Conservation (phyloP, 1,140 invertebrate genomes). For the Drosophila repletoides region DNA sequence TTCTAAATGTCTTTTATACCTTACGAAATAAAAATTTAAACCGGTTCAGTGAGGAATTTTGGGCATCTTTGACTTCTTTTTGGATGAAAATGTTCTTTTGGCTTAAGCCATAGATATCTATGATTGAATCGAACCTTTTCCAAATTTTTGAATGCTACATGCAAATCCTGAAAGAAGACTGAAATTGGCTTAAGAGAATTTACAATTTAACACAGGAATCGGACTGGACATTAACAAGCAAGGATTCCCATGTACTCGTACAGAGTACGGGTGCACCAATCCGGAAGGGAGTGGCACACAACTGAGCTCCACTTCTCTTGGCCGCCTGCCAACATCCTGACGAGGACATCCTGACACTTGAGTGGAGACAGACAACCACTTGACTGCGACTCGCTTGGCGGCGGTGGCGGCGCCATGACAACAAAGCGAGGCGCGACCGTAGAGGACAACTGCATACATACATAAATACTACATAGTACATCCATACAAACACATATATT, state of each 20-base stretch:
- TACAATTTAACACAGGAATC: slow-evolving; percentile 1
- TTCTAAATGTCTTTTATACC: too few relatives aligned
- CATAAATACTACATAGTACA: not conserved
- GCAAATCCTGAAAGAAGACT: too few relatives aligned
- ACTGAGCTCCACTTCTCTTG: slow-evolving; percentile 14
- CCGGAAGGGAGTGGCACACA: slow-evolving; percentile 11
- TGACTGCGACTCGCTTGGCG: slow-evolving; percentile 60
- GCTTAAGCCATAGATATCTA: too few relatives aligned
- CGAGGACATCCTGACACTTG: slow-evolving; percentile 67
- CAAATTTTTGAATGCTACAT: too few relatives aligned
- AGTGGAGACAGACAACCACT: slow-evolving; percentile 74
- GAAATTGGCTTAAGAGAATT: not conserved
- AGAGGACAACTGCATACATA: slow-evolving; percentile 10
- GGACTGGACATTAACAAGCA: not conserved
- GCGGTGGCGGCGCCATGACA: slow-evolving; percentile 14
- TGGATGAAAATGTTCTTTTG: too few relatives aligned
- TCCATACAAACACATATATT: not conserved
- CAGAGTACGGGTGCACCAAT: slow-evolving; percentile 21
- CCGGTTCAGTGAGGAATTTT: too few relatives aligned
- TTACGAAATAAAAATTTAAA: too few relatives aligned
- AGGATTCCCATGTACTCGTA: not conserved
- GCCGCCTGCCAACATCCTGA: slow-evolving; percentile 16
- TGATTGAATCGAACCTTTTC: too few relatives aligned
- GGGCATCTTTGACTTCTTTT: too few relatives aligned
- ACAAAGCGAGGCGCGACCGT: slow-evolving; percentile 28